A percentile compares a stretch with the other conserved stretches of the same genome.
phyloP scores from a whole-genome alignment of 2,888 invertebrate species.

The Heliconius cydno region DNA sequence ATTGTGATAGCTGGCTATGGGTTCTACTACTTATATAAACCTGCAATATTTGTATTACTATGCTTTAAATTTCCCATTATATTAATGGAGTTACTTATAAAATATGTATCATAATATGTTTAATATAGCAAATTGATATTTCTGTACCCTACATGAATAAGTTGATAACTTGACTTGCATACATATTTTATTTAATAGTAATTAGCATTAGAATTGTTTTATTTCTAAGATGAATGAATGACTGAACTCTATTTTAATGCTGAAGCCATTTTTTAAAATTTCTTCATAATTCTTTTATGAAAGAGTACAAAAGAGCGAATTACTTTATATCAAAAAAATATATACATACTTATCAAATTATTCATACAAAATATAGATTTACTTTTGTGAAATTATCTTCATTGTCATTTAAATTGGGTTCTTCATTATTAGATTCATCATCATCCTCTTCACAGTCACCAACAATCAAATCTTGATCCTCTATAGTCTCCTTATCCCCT shows the following conservation, averaged over 20 bases:
- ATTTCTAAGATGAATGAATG: neutral
- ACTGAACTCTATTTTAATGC: no score
- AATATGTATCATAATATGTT: neutral
- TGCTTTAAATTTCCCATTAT: neutral
- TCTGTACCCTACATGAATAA: neutral
- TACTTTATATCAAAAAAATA: no score
- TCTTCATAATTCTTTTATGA: no score
- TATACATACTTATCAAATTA: no score
- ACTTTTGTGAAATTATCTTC: conserved; percentile 61
- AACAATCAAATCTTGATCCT: conserved; percentile 81
- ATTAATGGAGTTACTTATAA: neutral
- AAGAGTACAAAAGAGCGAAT: neutral
- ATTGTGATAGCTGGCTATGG: conserved; percentile 97
- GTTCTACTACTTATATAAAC: conserved; percentile 98
- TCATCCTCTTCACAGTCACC: conserved; percentile 72
- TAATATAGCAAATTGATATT: neutral
- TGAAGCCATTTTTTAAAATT: no score
- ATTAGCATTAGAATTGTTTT: neutral
- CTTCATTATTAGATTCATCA: conserved; percentile 73
- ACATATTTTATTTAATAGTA: neutral
- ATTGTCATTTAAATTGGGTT: conserved; percentile 58
- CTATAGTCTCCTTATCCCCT: conserved; percentile 51
- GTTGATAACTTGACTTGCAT: neutral
- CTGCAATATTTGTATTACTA: conserved; percentile 63
- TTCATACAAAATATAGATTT: conserved; percentile 7